phyloP scores from a whole-genome alignment of 2,113 vertebrate species.

The Mugil cephalus region DNA sequence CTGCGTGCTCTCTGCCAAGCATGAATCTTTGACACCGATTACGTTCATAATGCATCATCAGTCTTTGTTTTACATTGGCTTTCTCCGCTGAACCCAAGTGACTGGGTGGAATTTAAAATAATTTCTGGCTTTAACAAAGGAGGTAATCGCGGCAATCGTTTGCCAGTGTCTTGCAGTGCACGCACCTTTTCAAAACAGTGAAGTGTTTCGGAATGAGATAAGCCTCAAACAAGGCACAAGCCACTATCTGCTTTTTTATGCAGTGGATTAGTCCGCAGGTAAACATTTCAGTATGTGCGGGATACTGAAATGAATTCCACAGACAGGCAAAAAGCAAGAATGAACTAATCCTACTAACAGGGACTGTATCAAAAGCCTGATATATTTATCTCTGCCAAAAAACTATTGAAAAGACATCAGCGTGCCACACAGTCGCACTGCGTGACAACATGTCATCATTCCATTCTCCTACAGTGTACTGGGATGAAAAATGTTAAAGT shows the following conservation, averaged over 20 bases:
- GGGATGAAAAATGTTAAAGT: background rate
- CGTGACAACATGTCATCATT: no score
- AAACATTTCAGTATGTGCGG: slow-evolving; percentile 1
- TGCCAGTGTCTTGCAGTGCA: background rate
- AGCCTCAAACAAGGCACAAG: background rate
- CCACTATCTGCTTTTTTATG: background rate
- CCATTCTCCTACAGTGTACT: background rate
- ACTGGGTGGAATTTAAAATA: slow-evolving; percentile 17
- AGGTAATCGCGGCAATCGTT: slow-evolving; percentile 23
- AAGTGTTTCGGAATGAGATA: slow-evolving; percentile 26
- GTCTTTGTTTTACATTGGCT: slow-evolving; percentile 23
- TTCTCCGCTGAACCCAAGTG: slow-evolving; percentile 29
- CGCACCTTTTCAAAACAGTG: background rate
- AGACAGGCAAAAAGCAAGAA: background rate
- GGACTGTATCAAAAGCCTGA: background rate
- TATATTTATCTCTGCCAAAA: background rate
- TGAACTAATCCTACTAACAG: background rate
- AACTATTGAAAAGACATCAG: background rate
- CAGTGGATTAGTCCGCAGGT: background rate
- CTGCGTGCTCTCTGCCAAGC: slow-evolving; percentile 1
- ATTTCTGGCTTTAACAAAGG: slow-evolving; percentile 11
- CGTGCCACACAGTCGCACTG: background rate
- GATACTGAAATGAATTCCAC: background rate
- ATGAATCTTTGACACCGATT: slow-evolving; percentile 39
- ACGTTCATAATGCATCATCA: slow-evolving; percentile 33